phyloP scores from a whole-genome alignment of 2,888 invertebrate species.

The Melieria omissa region DNA sequence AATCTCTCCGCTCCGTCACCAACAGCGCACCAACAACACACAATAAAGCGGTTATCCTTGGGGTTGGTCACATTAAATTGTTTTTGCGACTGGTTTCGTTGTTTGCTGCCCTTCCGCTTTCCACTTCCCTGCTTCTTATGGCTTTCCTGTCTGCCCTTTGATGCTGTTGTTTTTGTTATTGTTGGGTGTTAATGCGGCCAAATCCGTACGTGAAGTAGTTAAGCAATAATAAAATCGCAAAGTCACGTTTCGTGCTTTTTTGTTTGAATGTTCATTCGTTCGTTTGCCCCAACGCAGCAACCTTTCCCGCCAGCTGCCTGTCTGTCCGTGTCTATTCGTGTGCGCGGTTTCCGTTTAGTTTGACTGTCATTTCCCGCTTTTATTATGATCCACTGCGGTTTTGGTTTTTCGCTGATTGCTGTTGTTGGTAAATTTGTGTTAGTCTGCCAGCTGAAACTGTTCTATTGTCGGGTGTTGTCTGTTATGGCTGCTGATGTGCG shows the following conservation, averaged over 20 bases:
- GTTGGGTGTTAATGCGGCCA: slow-evolving; percentile 45
- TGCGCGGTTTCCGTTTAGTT: background rate
- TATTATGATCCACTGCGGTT: slow-evolving; percentile 29
- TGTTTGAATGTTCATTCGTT: slow-evolving; percentile 36
- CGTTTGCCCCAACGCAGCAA: background rate
- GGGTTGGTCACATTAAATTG: slow-evolving; percentile 30
- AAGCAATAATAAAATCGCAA: slow-evolving; percentile 61
- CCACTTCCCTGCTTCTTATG: slow-evolving; percentile 10
- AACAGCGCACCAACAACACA: slow-evolving; percentile 16
- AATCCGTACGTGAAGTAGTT: slow-evolving; percentile 49
- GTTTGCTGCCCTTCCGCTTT: slow-evolving; percentile 7
- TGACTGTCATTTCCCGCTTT: slow-evolving; percentile 1
- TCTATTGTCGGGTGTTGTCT: too few relatives aligned
- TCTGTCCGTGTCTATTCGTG: slow-evolving; percentile 6
- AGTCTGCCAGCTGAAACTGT: background rate
- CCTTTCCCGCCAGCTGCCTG: background rate
- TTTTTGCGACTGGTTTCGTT: slow-evolving; percentile 10
- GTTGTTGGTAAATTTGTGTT: background rate
- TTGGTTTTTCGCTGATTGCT: background rate
- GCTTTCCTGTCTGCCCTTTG: slow-evolving; percentile 11
- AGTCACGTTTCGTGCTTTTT: slow-evolving; percentile 57
- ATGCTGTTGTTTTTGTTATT: slow-evolving; percentile 23
- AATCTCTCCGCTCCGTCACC: slow-evolving; percentile 55
- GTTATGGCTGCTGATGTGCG: too few relatives aligned
- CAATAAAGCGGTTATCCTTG: slow-evolving; percentile 34